Evolutionary conservation across 2,888 invertebrate species (phyloP).

Genomic region (Saturnia japonica): DNA sequence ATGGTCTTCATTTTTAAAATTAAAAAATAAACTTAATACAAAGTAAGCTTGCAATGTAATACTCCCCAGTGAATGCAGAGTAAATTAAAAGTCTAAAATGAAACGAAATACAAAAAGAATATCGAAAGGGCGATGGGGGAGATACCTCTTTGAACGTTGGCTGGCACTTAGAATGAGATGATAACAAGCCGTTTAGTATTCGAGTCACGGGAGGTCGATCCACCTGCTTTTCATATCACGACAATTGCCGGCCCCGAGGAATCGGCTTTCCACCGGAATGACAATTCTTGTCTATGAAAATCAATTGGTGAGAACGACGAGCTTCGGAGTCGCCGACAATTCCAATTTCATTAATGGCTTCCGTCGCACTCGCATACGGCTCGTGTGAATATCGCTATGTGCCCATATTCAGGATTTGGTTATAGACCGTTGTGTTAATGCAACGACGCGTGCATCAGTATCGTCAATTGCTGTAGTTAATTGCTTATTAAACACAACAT

Average conservation of each 20-base stretch:
- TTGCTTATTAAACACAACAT: not conserved
- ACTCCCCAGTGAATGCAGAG: slow-evolving; percentile 38
- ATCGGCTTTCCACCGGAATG: slow-evolving; percentile 68
- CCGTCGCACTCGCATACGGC: slow-evolving; percentile 54
- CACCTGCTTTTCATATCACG: slow-evolving; percentile 80
- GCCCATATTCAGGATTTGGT: slow-evolving; percentile 23
- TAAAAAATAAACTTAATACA: not conserved
- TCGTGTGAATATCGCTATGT: slow-evolving; percentile 44
- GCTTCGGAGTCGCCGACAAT: slow-evolving; percentile 60
- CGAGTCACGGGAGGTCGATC: slow-evolving; percentile 69
- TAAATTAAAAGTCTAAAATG: slow-evolving; percentile 58
- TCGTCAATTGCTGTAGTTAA: not conserved
- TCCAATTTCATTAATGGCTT: slow-evolving; percentile 75
- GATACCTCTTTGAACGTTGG: slow-evolving; percentile 63
- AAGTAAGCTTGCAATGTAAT: slow-evolving; percentile 4
- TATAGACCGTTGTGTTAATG: not conserved
- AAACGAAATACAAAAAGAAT: slow-evolving; percentile 55
- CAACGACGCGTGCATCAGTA: not conserved
- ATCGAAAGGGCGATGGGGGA: slow-evolving; percentile 54
- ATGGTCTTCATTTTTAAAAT: not conserved
- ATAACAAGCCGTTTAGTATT: slow-evolving; percentile 76
- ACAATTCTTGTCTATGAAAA: slow-evolving; percentile 77
- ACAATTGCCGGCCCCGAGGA: slow-evolving; percentile 75
- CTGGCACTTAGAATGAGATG: slow-evolving; percentile 66
- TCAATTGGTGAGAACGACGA: slow-evolving; percentile 71